A percentile compares a stretch with the other conserved stretches of the same genome.
phyloP scores from a whole-genome alignment of 2,888 invertebrate species.

The Brenthis hecate region DNA sequence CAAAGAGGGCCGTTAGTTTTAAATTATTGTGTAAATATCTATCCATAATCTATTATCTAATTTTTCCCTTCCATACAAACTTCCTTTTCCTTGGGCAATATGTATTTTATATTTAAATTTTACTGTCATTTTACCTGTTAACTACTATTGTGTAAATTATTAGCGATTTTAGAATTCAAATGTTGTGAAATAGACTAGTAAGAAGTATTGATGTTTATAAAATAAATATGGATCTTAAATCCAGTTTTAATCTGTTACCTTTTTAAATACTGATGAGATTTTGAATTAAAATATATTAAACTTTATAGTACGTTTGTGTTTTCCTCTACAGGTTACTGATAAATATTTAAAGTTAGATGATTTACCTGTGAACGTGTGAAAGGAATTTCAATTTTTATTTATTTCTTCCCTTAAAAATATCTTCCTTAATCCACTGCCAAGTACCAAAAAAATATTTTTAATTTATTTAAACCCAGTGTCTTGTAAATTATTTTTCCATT shows the following conservation, averaged over 20 bases:
- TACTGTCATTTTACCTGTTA: slow-evolving; percentile 12
- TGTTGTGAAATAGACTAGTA: slow-evolving; percentile 43
- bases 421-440: neutral
- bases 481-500: no score
- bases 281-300: slow-evolving; percentile 10
- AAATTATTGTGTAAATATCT: no score
- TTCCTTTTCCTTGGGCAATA: neutral
- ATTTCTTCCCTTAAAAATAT: neutral
- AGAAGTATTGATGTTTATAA: slow-evolving; percentile 31
- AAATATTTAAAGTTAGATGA: neutral
- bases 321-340: slow-evolving; percentile 12
- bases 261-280: slow-evolving; percentile 13
- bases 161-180: slow-evolving; percentile 37
- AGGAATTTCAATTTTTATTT: no score
- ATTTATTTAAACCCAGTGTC: no score
- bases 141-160: slow-evolving; percentile 24
- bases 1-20: no score
- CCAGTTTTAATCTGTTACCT: slow-evolving; percentile 25
- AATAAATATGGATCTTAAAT: slow-evolving; percentile 29
- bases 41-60: no score
- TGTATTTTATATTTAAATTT: neutral
- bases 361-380: no score
- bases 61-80: neutral
- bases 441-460: no score
- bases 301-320: slow-evolving; percentile 15